phyloP scores from a whole-genome alignment of 2,113 vertebrate species.

The Alaudala cheleensis region DNA sequence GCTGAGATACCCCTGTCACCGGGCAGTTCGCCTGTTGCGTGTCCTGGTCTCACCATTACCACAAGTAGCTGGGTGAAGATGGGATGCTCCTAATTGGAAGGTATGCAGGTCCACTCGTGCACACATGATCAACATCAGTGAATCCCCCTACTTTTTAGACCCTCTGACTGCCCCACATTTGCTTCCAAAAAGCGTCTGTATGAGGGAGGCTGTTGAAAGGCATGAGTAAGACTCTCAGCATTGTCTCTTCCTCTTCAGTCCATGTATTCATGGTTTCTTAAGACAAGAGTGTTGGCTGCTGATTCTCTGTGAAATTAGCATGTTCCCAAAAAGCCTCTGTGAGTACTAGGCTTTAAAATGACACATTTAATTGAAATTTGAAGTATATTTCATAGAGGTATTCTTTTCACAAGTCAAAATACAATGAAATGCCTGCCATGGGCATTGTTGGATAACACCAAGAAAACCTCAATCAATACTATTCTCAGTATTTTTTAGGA shows the following conservation, averaged over 20 bases:
- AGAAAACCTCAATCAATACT: neutral
- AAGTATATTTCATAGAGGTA: neutral
- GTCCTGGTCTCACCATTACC: neutral
- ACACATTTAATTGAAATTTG: neutral
- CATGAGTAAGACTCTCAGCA: neutral
- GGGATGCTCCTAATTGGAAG: neutral
- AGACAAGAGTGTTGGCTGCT: neutral
- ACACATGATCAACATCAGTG: rapidly evolving
- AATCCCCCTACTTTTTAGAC: neutral
- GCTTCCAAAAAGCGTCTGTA: neutral
- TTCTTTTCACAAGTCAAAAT: neutral
- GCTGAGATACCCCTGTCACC: neutral
- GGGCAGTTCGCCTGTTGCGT: neutral
- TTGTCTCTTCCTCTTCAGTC: neutral
- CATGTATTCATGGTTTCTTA: neutral
- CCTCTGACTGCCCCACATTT: neutral
- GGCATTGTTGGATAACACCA: neutral
- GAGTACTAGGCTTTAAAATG: neutral
- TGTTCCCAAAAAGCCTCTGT: neutral
- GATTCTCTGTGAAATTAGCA: neutral
- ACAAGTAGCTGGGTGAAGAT: neutral
- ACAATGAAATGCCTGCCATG: neutral
- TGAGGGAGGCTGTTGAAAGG: neutral
- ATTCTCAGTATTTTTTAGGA: neutral
- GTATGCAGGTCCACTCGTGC: too few relatives aligned